These are phyloP conservation scores for Sphenodon punctatus DNA, from an alignment of 2,797 vertebrate genomes.

Conservation along the genomic window DNA sequence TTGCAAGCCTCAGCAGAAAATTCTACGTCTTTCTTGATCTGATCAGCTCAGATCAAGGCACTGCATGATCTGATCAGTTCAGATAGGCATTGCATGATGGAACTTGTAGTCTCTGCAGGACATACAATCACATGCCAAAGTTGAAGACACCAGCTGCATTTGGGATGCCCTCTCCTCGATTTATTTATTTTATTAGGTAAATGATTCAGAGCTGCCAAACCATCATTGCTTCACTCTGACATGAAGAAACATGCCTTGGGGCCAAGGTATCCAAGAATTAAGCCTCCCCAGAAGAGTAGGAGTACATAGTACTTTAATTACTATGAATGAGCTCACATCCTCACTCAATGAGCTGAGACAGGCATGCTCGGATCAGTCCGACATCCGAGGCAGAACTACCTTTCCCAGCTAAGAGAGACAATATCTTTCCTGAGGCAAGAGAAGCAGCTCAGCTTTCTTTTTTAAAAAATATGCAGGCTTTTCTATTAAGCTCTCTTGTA, in stretches of 20 bases:
- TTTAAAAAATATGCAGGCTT: background rate
- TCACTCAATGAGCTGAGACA: constrained; percentile 19
- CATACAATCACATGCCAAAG: background rate
- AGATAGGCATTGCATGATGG: background rate
- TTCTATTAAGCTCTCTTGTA: background rate
- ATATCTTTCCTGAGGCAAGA: background rate
- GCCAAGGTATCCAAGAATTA: constrained; percentile 13
- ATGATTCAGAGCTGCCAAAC: background rate
- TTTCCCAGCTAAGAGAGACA: too few relatives aligned
- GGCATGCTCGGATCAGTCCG: constrained; percentile 1
- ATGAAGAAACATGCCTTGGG: background rate
- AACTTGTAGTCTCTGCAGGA: background rate
- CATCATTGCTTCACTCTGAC: background rate
- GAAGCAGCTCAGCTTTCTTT: background rate
- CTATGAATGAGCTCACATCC: constrained; percentile 8
- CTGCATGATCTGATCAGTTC: too few relatives aligned
- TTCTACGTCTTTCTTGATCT: background rate
- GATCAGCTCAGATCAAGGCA: background rate
- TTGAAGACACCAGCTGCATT: background rate
- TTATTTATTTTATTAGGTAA: background rate
- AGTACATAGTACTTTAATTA: constrained; percentile 22
- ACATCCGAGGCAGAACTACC: background rate
- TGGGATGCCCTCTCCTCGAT: background rate
- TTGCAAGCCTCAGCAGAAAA: background rate
- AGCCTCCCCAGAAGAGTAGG: background rate